phyloP scores from a whole-genome alignment of 2,888 invertebrate species.

The Pycnomerus fuliginosus region DNA sequence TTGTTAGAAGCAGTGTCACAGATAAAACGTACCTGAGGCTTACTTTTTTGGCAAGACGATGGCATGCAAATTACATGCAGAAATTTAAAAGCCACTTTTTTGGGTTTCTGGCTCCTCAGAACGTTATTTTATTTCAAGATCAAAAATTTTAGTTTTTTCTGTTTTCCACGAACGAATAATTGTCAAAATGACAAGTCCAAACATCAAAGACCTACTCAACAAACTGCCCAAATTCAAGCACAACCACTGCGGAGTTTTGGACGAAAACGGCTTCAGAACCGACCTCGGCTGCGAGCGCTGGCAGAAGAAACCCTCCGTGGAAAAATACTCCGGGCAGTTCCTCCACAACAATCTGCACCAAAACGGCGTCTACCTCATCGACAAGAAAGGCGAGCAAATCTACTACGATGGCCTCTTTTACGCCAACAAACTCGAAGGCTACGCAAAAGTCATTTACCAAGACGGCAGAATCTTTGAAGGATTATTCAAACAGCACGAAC shows the following conservation, averaged over 20 bases:
- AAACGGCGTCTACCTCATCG: conserved; percentile 50
- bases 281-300: conserved; percentile 10
- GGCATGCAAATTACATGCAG: no score
- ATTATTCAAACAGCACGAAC: conserved; percentile 54
- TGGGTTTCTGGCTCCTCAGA: no score
- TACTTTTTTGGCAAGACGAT: no score
- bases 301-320: conserved; percentile 36
- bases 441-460: conserved; percentile 56
- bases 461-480: conserved; percentile 56
- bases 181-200: neutral
- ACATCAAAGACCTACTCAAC: conserved; percentile 1
- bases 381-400: conserved; percentile 38
- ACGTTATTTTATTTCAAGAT: no score
- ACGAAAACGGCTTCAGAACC: conserved; percentile 9
- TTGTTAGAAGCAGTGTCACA: no score
- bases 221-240: conserved; percentile 5
- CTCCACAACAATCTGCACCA: conserved; percentile 56
- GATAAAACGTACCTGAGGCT: no score
- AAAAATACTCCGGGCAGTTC: conserved; percentile 54
- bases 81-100: no score
- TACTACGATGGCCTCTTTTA: conserved; percentile 56
- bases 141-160: no score
- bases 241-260: conserved; percentile 6
- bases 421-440: conserved; percentile 58
- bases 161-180: no score